Conservation (phyloP, 2,113 vertebrate genomes). For the Pavo muticus region DNA sequence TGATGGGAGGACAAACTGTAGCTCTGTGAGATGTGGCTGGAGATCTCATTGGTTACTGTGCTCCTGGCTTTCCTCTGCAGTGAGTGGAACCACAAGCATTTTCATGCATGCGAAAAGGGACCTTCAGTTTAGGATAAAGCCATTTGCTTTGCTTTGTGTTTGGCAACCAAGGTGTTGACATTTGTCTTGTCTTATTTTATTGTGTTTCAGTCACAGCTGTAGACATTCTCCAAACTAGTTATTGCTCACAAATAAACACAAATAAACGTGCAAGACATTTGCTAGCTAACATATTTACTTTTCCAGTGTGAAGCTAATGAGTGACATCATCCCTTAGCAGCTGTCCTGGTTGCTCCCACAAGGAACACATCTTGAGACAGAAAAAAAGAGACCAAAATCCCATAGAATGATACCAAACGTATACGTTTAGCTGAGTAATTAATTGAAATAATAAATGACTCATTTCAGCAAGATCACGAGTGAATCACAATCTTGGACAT, state of each 20-base stretch:
- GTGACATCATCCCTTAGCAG: slow-evolving; percentile 74
- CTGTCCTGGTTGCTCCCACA: slow-evolving; percentile 58
- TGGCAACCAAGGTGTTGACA: slow-evolving; percentile 51
- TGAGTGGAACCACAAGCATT: neutral
- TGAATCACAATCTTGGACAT: slow-evolving; percentile 59
- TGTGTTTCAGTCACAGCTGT: slow-evolving; percentile 26
- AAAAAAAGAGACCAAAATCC: slow-evolving; percentile 29
- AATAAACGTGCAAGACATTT: slow-evolving; percentile 47
- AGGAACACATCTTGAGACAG: slow-evolving; percentile 30
- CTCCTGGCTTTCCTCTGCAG: neutral
- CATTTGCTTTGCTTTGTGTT: slow-evolving; percentile 21
- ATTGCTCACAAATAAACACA: slow-evolving; percentile 73
- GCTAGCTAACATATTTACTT: slow-evolving; percentile 67
- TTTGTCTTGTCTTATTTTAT: slow-evolving; percentile 66
- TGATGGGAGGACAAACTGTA: neutral
- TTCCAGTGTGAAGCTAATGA: slow-evolving; percentile 71
- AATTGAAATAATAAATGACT: slow-evolving; percentile 73
- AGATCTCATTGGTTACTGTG: neutral
- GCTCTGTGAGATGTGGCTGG: neutral
- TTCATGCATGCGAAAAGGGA: neutral
- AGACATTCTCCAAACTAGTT: slow-evolving; percentile 49
- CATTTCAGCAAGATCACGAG: slow-evolving; percentile 34
- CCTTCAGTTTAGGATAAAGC: slow-evolving; percentile 20
- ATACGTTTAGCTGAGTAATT: slow-evolving; percentile 58
- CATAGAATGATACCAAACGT: slow-evolving; percentile 38